Evolutionary conservation across 2,888 invertebrate genomes (phyloP), one percentile per base, ranked within the genome.

Genomic region (Ashinkailepas kermadecensis): DNA sequence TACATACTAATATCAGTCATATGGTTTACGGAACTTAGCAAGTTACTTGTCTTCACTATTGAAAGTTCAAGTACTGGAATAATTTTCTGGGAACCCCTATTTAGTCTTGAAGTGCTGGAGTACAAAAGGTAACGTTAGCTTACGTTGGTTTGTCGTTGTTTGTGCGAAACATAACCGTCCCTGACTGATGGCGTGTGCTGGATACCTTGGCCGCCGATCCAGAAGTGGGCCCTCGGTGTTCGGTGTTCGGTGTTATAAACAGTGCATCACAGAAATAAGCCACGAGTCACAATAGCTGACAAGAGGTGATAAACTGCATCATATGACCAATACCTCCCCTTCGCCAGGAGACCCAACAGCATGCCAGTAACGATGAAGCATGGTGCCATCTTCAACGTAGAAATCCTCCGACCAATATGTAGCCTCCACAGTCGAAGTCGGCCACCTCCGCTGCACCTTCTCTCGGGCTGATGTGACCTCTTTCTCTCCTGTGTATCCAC

Each of bases 161-260:
- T 39, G 39, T 39, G 4, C 39, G 39, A 39, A 39, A 39, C 39
- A 4, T 39, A 39, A 39, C 1, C 39, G 39, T 39, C 2, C 39
- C 39, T 39, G 39, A 39, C 39, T 1, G 4, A 39, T 4, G 39
- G 4, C 39, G 39, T 39, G 39, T 39, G 39, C 39, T 39, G 39
- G 39, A 39, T 39, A 39, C 39, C 39, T 39, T 39, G 39, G 39
- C 39, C 39, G 4, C 39, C 39, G 39, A 39, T 39, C 39, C 39
- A 39, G 39, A 39, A 1, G 39, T 39, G 39, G 39, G 39, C 4
- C 74, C 6, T 74, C 54, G 54, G 54, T 74, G 74, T 74, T 74
- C 54, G 15, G 74, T 74, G 74, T 74, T 74, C 18, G 54, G 74
- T 74, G 74, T 74, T 15, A n/a, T 74, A 74, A 74, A 74, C 74